Evolutionary conservation across 2,888 invertebrate genomes (phyloP), one percentile per base, ranked within the genome.

Genomic region (Phytoseiulus persimilis): DNA sequence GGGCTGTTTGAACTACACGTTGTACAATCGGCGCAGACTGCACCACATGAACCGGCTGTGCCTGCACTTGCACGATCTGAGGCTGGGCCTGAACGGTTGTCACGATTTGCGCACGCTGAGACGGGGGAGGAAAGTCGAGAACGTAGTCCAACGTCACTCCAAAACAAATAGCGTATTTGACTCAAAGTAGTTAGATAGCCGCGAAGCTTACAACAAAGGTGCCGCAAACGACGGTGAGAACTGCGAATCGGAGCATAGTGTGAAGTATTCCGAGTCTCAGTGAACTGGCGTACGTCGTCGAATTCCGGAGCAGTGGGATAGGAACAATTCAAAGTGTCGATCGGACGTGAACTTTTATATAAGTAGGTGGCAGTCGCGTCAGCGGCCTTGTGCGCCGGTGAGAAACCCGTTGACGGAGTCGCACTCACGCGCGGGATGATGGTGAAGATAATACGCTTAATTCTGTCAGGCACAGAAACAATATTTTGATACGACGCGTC

Each of bases 11-110:
- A 11, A 39, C 23, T 0, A 45, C 32, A 9, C 32, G 39, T 45
- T 87, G 87, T n/a, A 87, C 87, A n/a, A 45, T 33, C 6, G 87
- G 32, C 11, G 87, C 87, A 0, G 45, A n/a, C 33, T 87, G 87
- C n/a, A 87, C 65, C 1, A 65, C 87, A 87, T 33, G 87, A 6
- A 45, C 87, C 33, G 45, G 32, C 18, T 87, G 87, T 1, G 87
- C 33, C 28, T 28, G 31, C 5, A 45, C 39, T 32, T 33, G n/a
- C 6, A 87, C 31, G 6, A 87, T 5, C 33, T 87, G 87, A n/a
- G 87, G 39, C 32, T n/a, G 87, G 1, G 45, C 87, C n/a, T n/a
- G 39, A 0, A 87, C 6, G 39, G 87, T 14, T 11, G 87, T 87
- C 31, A 83, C 33, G 83, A 87, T 23, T 45, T 87, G 87, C 32